Evolutionary conservation across 2,113 vertebrate genomes (phyloP).

Genomic region (Salminus brasiliensis): DNA sequence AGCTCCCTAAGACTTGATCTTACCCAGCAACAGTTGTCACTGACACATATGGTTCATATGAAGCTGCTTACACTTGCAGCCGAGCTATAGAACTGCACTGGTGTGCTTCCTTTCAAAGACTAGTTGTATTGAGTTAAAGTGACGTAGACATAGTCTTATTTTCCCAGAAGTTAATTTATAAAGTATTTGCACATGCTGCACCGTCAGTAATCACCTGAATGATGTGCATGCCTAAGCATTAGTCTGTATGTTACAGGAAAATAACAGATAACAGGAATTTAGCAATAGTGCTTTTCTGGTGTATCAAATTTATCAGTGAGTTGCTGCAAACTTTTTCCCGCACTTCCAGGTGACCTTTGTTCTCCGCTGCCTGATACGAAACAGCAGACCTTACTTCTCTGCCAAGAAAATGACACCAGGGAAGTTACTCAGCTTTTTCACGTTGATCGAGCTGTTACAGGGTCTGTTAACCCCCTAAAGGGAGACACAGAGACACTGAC

Average conservation of each 20-base stretch:
- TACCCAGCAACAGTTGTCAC: constrained; percentile 82
- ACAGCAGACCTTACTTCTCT: constrained; percentile 18
- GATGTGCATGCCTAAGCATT: neutral
- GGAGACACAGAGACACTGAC: neutral
- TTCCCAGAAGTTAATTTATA: too few relatives aligned
- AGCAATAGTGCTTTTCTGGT: neutral
- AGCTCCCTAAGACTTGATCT: constrained; percentile 44
- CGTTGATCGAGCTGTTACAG: neutral
- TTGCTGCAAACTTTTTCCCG: neutral
- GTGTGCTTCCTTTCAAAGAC: neutral
- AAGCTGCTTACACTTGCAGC: constrained; percentile 52
- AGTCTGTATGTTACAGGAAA: neutral
- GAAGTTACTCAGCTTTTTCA: neutral
- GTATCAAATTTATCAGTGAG: neutral
- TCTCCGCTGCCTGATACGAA: constrained; percentile 7
- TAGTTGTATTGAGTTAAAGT: neutral
- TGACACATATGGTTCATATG: constrained; percentile 73
- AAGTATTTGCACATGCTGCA: too few relatives aligned
- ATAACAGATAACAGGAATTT: neutral
- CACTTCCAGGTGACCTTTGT: constrained; percentile 15
- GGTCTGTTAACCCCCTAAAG: constrained; percentile 19
- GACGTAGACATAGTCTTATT: too few relatives aligned
- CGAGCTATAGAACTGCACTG: constrained; percentile 52
- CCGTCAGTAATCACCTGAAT: neutral
- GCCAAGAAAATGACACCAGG: constrained; percentile 20